phyloP scores from a whole-genome alignment of 2,888 invertebrate genomes.

The Cantharis lateralis region DNA sequence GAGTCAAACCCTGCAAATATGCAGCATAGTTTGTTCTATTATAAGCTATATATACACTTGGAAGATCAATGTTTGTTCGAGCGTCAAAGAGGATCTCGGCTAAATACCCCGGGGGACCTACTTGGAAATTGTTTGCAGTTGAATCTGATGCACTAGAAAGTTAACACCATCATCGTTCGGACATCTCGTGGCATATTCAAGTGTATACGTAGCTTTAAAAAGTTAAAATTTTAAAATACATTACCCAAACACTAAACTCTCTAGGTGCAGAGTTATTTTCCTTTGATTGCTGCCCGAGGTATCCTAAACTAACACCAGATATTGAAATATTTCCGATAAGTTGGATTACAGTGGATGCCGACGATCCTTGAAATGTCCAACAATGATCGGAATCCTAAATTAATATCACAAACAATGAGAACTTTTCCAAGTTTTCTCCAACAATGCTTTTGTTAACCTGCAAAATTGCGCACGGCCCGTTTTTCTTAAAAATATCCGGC shows the following conservation, averaged over 20 bases:
- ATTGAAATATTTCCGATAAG: not conserved
- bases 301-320: not conserved
- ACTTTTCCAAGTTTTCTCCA: not conserved
- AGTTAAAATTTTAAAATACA: not conserved
- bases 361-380: conserved; percentile 1
- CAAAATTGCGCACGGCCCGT: not conserved
- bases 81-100: not conserved
- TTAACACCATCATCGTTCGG: too few relatives aligned
- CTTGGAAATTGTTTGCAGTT: too few relatives aligned
- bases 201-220: not conserved
- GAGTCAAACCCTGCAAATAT: not conserved
- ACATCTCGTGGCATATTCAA: too few relatives aligned
- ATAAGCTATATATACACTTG: not conserved
- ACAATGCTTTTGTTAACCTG: not conserved
- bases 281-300: not conserved
- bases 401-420: not conserved
- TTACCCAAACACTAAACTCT: not conserved
- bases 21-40: too few relatives aligned
- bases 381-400: not conserved
- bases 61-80: not conserved
- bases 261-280: not conserved
- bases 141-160: too few relatives aligned
- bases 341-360: not conserved
- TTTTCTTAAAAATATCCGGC: not conserved
- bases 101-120: too few relatives aligned